A percentile compares a stretch with the other conserved stretches of the same genome.
phyloP scores from a whole-genome alignment of 2,888 invertebrate genomes.

The Trachelus iudaicus region DNA sequence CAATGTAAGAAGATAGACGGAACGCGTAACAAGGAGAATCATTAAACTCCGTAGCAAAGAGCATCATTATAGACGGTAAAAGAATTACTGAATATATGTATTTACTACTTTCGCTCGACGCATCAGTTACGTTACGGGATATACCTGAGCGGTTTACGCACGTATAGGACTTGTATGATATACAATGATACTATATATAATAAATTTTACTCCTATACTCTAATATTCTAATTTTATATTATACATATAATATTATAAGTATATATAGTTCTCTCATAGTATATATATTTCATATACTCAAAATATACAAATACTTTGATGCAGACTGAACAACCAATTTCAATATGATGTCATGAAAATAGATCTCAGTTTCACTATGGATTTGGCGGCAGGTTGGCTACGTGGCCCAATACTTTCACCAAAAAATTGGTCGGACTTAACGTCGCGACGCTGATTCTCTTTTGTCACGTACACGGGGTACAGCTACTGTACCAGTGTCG shows the following conservation, averaged over 20 bases:
- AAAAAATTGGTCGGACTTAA: constrained; percentile 6
- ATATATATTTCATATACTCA: background rate
- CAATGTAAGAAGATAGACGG: background rate
- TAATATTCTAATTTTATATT: background rate
- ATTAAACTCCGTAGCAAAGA: background rate
- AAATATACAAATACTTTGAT: background rate
- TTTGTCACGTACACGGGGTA: background rate
- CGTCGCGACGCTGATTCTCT: background rate
- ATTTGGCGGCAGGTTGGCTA: background rate
- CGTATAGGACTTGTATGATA: background rate
- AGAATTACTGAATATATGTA: background rate
- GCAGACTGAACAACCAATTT: background rate
- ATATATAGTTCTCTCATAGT: background rate
- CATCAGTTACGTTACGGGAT: background rate
- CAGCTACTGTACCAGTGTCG: background rate
- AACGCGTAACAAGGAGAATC: background rate
- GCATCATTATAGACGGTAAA: background rate
- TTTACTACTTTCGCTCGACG: background rate
- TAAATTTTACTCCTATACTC: background rate
- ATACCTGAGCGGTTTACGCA: background rate
- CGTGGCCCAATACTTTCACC: constrained; percentile 14
- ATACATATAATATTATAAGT: background rate
- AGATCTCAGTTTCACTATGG: constrained; percentile 7
- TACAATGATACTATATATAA: background rate
- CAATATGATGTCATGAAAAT: background rate